phyloP scores from a whole-genome alignment of 2,888 invertebrate genomes.

The Chrysolina americana region DNA sequence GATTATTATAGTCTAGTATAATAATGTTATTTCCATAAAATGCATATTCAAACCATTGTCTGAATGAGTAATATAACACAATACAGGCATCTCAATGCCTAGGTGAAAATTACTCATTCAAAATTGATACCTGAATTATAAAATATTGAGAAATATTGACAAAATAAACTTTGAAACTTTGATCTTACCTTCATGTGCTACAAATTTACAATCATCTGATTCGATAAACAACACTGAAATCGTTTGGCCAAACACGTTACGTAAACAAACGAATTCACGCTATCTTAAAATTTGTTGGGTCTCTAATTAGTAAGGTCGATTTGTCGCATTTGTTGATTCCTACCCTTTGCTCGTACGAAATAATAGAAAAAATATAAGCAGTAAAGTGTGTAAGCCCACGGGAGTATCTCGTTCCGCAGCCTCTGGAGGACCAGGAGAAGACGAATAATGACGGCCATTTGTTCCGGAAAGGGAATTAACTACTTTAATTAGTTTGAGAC shows the following conservation, averaged over 20 bases:
- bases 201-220: too few species aligned
- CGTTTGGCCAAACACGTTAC: neutral
- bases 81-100: too few species aligned
- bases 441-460: slow-evolving; percentile 68
- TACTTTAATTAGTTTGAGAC: slow-evolving; percentile 71
- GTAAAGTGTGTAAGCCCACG: slow-evolving; percentile 49
- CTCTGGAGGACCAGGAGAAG: slow-evolving; percentile 59
- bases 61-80: too few species aligned
- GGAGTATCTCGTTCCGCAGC: slow-evolving; percentile 57
- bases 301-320: slow-evolving; percentile 31
- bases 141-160: too few species aligned
- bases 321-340: slow-evolving; percentile 39
- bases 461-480: slow-evolving; percentile 70
- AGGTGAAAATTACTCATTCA: too few species aligned
- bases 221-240: neutral
- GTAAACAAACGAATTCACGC: neutral
- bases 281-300: neutral
- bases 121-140: too few species aligned
- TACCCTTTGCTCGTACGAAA: slow-evolving; percentile 36
- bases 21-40: too few species aligned
- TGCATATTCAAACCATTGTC: too few species aligned
- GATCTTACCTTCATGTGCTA: too few species aligned
- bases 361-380: slow-evolving; percentile 47
- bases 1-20: too few species aligned
- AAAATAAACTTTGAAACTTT: too few species aligned